Evolutionary conservation across 2,113 vertebrate species (phyloP).

Genomic region (Cinclus cinclus): DNA sequence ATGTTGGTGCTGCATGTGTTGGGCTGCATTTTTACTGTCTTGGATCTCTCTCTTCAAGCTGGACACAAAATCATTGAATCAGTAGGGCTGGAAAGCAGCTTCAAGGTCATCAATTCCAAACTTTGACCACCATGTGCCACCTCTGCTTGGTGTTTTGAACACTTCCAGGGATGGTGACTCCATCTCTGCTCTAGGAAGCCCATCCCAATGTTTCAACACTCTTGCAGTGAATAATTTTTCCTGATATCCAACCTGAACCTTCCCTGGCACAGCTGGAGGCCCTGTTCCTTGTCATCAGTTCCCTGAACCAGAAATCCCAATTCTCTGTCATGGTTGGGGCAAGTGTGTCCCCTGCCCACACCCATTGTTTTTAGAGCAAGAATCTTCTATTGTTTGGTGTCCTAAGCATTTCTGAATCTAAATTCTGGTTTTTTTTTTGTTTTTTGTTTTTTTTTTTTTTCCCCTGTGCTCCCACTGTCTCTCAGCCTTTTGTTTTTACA

Average conservation of each 20-base stretch:
- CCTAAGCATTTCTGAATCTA: neutral
- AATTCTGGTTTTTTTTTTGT: neutral
- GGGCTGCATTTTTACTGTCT: neutral
- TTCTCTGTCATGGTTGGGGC: rapidly evolving
- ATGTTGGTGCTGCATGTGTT: neutral
- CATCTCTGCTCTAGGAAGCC: neutral
- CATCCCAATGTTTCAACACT: neutral
- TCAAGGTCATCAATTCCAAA: neutral
- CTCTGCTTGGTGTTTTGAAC: neutral
- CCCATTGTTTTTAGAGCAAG: neutral
- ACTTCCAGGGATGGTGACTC: neutral
- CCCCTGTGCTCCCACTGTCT: neutral
- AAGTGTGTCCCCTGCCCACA: neutral
- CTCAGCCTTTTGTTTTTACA: neutral
- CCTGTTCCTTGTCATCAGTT: neutral
- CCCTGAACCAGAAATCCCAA: rapidly evolving
- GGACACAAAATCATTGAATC: neutral
- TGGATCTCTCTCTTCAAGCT: neutral
- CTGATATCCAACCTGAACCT: rapidly evolving
- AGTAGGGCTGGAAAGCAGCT: neutral
- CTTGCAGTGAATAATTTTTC: neutral
- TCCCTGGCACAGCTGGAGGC: neutral
- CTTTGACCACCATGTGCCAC: neutral
- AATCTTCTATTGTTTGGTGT: neutral
- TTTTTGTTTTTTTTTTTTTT: too few relatives aligned